Evolutionary conservation across 2,113 vertebrate species (phyloP).

Genomic region (Lichenostomus cassidix): DNA sequence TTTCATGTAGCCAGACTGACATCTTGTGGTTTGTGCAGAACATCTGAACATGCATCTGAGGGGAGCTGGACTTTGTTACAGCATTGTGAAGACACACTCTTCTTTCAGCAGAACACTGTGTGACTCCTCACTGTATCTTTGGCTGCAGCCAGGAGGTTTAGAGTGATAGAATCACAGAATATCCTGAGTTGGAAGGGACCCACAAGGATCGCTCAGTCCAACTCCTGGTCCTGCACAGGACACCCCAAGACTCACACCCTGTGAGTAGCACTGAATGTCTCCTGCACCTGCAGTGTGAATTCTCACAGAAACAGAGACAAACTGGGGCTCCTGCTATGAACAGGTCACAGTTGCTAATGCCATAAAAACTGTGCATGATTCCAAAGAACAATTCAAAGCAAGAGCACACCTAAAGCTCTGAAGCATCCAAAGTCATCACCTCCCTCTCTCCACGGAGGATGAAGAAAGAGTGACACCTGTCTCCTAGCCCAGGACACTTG

Average conservation of each 20-base stretch:
- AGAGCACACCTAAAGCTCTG: background rate
- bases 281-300: background rate
- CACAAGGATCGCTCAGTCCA: background rate
- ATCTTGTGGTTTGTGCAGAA: conserved; percentile 48
- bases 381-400: background rate
- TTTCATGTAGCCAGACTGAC: conserved; percentile 48
- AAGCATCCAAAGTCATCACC: background rate
- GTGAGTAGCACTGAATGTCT: background rate
- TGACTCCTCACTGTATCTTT: background rate
- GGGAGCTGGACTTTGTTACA: background rate
- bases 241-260: background rate
- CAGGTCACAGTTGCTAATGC: background rate
- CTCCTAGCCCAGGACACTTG: background rate
- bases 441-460: background rate
- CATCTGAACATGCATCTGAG: background rate
- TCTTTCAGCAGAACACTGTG: background rate
- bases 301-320: background rate
- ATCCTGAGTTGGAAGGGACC: background rate
- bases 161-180: background rate
- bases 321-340: background rate
- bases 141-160: background rate
- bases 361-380: background rate
- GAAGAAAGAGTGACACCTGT: background rate
- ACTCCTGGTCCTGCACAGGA: background rate
- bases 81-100: background rate